Percentiles rank a stretch among this genome's conserved stretches.
Evolutionary conservation across 2,797 vertebrate species (phyloP).

Genomic region (Orientallactaga sibirica): DNA sequence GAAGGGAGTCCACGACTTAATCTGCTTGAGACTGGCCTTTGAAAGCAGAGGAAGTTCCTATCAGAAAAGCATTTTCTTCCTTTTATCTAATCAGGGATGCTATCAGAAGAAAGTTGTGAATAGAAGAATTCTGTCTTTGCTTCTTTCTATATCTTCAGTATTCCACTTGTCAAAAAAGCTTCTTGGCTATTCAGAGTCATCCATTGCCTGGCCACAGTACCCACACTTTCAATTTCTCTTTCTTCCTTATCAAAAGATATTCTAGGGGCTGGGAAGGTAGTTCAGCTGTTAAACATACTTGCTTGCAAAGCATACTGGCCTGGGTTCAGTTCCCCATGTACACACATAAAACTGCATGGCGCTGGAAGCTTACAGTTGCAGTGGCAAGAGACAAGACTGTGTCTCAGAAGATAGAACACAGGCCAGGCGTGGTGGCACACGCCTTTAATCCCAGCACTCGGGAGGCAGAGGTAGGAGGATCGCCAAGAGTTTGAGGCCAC

Average conservation of each 20-base stretch:
- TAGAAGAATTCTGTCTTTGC: not conserved
- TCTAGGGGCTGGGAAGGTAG: too few species aligned
- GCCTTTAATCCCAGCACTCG: too few species aligned
- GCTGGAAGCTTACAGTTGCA: too few species aligned
- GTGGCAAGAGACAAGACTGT: too few species aligned
- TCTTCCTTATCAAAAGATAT: not conserved
- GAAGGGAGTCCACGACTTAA: not conserved
- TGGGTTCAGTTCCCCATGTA: too few species aligned
- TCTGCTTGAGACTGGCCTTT: not conserved
- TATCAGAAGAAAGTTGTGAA: constrained; percentile 54
- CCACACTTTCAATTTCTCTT: not conserved
- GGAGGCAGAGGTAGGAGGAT: too few species aligned
- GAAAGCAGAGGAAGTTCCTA: not conserved
- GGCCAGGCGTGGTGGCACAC: too few species aligned
- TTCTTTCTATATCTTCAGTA: not conserved
- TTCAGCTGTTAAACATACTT: too few species aligned
- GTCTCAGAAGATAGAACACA: too few species aligned
- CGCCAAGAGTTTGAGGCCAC: too few species aligned
- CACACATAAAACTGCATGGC: too few species aligned
- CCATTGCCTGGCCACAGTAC: not conserved
- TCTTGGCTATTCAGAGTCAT: not conserved
- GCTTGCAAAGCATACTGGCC: too few species aligned
- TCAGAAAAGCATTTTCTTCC: not conserved
- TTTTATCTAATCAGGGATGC: not conserved
- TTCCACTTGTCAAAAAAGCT: not conserved